Evolutionary conservation across 2,113 vertebrate genomes (phyloP).

Genomic region (Hiodon tergisus): DNA sequence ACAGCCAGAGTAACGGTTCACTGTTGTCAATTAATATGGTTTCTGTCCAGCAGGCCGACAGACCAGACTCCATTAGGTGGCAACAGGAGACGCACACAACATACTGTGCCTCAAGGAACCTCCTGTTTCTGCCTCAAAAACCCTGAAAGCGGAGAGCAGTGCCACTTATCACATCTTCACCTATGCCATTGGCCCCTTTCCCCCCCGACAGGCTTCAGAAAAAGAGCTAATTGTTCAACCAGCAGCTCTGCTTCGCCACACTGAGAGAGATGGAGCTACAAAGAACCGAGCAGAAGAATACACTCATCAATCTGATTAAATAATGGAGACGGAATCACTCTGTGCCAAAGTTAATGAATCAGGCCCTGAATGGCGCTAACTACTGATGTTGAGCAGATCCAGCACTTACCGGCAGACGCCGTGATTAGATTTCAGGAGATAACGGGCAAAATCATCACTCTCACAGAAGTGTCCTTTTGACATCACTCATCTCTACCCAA

Average conservation of each 20-base stretch:
- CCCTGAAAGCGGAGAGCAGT: neutral
- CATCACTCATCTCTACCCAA: slow-evolving; percentile 1
- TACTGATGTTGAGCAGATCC: neutral
- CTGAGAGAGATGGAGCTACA: neutral
- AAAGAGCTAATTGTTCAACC: slow-evolving; percentile 1
- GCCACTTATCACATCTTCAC: neutral
- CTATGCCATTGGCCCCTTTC: neutral
- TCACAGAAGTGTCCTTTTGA: neutral
- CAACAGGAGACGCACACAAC: neutral
- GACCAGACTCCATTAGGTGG: neutral
- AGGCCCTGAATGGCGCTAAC: slow-evolving; percentile 5
- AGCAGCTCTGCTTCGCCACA: neutral
- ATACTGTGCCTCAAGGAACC: neutral
- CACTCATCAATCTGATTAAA: slow-evolving; percentile 10
- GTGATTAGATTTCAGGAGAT: neutral
- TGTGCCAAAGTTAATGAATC: neutral
- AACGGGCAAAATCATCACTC: neutral
- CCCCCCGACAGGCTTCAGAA: neutral
- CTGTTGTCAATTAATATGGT: neutral
- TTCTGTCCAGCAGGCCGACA: neutral
- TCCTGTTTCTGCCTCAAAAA: neutral
- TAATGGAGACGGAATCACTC: neutral
- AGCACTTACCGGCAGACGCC: neutral
- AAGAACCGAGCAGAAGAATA: neutral
- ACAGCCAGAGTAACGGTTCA: neutral